Base-by-base conservation (phyloP, 1,140 invertebrate genomes). In the Aphelinus certus region DNA sequence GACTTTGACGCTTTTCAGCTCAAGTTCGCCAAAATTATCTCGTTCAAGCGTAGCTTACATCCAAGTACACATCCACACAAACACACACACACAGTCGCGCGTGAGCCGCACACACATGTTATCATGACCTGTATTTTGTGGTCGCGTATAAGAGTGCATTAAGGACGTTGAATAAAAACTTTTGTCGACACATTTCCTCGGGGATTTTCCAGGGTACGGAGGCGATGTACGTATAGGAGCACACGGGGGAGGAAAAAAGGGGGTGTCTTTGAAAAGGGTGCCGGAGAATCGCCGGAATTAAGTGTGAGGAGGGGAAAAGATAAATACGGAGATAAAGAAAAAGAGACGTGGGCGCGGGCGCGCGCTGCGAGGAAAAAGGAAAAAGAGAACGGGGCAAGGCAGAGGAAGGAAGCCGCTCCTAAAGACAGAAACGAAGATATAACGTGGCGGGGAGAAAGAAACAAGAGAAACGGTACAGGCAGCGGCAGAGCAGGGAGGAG, bases 361-460 rank as follows among this genome's bases (percentile, higher is more conserved):
- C 45, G 51, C 9, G 26, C 26, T 55, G 43, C 10, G 55, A 46
- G 49, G 2, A 10, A 63, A 9, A 53, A 3, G 43, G 42, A 9
- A 71, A 26, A 26, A 26, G 26, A 26, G 26, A 26, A 26, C 26
- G 48, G 43, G 63, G 61, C 55, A 26, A 26, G 26, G 26, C 26
- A 26, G 26, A 26, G 26, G 26, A 26, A 26, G 26, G 26, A 26
- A 26, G 26, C 26, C 26, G 26, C 26, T 26, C 26, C 26, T 26
- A 26, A 64, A 65, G 70, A 69, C 60, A 63, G 61, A 58, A 77
- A 73, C 68, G 60, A 66, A 55, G 47, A 58, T 68, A 76, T 63
- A 70, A 73, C 60, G 56, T 74, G 49, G 42, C 7, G n/a, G 55
- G 53, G 53, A 26, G 26, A 26, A 26, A 26, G 26, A 26, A 26